Evolutionary conservation across 64 coral and sea anemone genomes (phyloP), one percentile per base, ranked within the genome.

Genomic region (Acropora yongei): DNA sequence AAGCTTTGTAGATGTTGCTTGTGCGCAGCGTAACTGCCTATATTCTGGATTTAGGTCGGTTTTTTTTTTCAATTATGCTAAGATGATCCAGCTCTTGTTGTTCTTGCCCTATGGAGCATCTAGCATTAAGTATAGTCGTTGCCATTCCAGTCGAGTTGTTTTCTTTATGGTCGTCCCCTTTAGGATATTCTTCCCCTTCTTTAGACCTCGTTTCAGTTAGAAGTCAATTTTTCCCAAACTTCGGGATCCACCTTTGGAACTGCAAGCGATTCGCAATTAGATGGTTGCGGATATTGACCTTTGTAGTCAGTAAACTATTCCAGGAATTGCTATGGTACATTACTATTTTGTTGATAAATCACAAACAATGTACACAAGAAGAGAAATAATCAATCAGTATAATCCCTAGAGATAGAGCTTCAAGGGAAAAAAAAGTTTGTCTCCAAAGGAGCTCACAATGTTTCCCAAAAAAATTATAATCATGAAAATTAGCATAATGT

Each of bases 21-120:
- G n/a, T 3, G 48, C 19, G 42, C 4, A n/a, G 76, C 17, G 4
- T 82, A 55, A 55, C 51, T 55, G 51, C 51, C 13, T 83, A 60
- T 83, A 83, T 16, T 83, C 80, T 61, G 47, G 80, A 83, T 83
- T 83, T n/a, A 83, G n/a, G 49, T 83, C 80, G 20, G 80, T n/a
- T 48, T 61, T 83, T 83, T 50, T 58, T 83, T 83, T 83, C 57
- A 83, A 83, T 41, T 30, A 48, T 83, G 80, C 80, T 48, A 60
- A 83, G 63, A 41, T 83, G 80, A 60, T 66, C 49, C 10, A 83
- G 80, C 80, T 83, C 80, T 20, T 80, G 78, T 83, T 83, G 51
- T 55, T 5, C 2, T 55, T 55, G 2, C 51, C 51, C 51, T 7
- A 55, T 55, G 10, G 10, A 55, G 80, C 80, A 51, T 51, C 4